phyloP scores from a whole-genome alignment of 2,888 invertebrate genomes.

The Pseudococcus viburni region DNA sequence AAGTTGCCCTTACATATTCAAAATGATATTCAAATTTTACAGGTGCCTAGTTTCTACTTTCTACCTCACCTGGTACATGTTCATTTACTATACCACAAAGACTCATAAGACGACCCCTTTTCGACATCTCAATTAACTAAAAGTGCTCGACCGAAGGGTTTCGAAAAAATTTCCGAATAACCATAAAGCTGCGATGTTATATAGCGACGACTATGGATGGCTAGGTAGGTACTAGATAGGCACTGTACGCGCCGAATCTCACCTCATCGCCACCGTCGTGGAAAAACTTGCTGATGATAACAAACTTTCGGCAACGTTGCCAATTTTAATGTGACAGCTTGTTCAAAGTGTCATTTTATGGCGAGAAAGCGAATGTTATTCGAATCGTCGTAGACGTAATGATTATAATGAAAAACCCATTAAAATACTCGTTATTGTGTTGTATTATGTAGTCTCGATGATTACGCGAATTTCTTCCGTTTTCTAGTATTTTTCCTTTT shows the following conservation, averaged over 20 bases:
- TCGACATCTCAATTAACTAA: slow-evolving; percentile 16
- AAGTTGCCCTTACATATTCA: too few relatives aligned
- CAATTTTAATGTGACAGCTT: slow-evolving; percentile 38
- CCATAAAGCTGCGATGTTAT: not conserved
- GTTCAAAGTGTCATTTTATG: slow-evolving; percentile 32
- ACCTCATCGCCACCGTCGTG: not conserved
- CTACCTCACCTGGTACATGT: not conserved
- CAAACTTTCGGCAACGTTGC: slow-evolving; percentile 33
- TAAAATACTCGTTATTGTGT: slow-evolving; percentile 2
- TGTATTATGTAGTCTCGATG: not conserved
- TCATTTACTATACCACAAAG: too few relatives aligned
- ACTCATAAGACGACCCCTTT: slow-evolving; percentile 1
- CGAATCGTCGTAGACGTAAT: slow-evolving; percentile 15
- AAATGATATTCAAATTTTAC: not conserved
- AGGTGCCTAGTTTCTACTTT: not conserved
- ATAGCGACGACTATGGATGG: too few relatives aligned
- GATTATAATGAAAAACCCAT: slow-evolving; percentile 28
- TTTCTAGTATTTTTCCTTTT: not conserved
- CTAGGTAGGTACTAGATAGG: not conserved
- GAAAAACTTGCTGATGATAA: slow-evolving; percentile 26
- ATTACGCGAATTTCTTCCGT: not conserved
- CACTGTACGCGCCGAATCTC: not conserved
- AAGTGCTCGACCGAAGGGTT: slow-evolving; percentile 19
- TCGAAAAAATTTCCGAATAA: slow-evolving; percentile 8
- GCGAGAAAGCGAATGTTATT: not conserved